phyloP scores from a whole-genome alignment of 2,797 vertebrate genomes.

The Syngnathus rostellatus region DNA sequence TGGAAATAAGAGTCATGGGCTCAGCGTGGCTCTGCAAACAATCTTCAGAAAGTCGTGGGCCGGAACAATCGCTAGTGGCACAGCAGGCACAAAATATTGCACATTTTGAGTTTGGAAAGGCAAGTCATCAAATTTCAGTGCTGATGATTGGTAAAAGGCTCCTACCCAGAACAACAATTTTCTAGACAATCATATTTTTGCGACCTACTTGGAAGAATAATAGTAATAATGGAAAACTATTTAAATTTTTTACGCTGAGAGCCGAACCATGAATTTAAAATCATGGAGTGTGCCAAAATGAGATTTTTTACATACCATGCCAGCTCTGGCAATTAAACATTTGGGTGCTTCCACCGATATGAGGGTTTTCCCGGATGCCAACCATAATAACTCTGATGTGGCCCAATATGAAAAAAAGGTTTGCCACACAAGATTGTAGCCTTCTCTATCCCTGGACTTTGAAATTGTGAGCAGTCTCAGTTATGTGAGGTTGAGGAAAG shows the following conservation, averaged over 20 bases:
- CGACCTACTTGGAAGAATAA: too few relatives aligned
- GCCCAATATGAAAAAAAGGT: neutral
- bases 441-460: neutral
- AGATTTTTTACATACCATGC: too few relatives aligned
- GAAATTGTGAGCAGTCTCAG: too few relatives aligned
- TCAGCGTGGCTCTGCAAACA: conserved; percentile 41
- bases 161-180: neutral
- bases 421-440: neutral
- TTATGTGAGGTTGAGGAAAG: too few relatives aligned
- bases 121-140: neutral
- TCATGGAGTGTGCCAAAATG: too few relatives aligned
- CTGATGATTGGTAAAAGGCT: conserved; percentile 13
- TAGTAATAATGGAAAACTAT: too few relatives aligned
- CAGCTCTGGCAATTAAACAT: conserved; percentile 19
- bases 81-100: conserved; percentile 25
- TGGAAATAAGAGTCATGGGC: conserved; percentile 47
- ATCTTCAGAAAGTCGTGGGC: conserved; percentile 38
- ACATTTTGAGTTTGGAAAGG: conserved; percentile 14
- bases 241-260: too few relatives aligned
- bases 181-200: too few relatives aligned
- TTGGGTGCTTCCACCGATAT: conserved; percentile 24
- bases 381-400: neutral
- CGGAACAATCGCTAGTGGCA: conserved; percentile 46
- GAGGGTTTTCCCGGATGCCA: neutral
- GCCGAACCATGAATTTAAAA: too few relatives aligned